Evolutionary conservation across 2,888 invertebrate species (phyloP).

Genomic region (Dicycla oo): DNA sequence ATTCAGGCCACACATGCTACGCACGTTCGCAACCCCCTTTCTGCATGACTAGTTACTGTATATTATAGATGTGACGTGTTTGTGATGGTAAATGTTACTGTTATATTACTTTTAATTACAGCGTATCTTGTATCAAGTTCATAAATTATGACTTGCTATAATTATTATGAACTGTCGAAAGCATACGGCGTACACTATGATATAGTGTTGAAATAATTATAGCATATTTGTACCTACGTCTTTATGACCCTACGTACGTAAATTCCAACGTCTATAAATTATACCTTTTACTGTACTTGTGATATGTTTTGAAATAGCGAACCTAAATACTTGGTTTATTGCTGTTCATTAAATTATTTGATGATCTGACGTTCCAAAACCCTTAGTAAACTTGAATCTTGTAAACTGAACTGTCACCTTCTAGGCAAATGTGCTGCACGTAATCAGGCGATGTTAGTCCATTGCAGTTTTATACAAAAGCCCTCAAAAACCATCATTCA

Average conservation of each 20-base stretch:
- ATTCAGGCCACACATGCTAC: slow-evolving; percentile 80
- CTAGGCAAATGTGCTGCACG: slow-evolving; percentile 6
- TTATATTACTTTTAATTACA: slow-evolving; percentile 61
- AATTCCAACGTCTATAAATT: slow-evolving; percentile 16
- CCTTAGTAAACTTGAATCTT: neutral
- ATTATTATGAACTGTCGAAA: slow-evolving; percentile 52
- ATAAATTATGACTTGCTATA: slow-evolving; percentile 46
- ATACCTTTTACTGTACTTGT: slow-evolving; percentile 3
- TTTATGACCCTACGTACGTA: slow-evolving; percentile 22
- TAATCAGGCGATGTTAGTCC: neutral
- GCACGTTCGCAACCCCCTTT: slow-evolving; percentile 90
- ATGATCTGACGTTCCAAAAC: neutral
- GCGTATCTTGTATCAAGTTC: slow-evolving; percentile 46
- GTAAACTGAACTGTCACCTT: neutral
- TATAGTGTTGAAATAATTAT: slow-evolving; percentile 49
- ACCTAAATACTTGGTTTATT: slow-evolving; percentile 23
- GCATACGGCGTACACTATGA: slow-evolving; percentile 39
- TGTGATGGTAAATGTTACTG: slow-evolving; percentile 78
- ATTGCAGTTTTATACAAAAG: neutral
- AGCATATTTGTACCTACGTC: slow-evolving; percentile 12
- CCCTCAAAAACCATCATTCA: no score
- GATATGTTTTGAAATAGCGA: slow-evolving; percentile 31
- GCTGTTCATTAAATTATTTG: slow-evolving; percentile 12
- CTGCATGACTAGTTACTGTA: slow-evolving; percentile 88
- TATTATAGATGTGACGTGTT: slow-evolving; percentile 86